Conservation (phyloP, 2,113 vertebrate genomes). For the Dendrocopos noguchii region DNA sequence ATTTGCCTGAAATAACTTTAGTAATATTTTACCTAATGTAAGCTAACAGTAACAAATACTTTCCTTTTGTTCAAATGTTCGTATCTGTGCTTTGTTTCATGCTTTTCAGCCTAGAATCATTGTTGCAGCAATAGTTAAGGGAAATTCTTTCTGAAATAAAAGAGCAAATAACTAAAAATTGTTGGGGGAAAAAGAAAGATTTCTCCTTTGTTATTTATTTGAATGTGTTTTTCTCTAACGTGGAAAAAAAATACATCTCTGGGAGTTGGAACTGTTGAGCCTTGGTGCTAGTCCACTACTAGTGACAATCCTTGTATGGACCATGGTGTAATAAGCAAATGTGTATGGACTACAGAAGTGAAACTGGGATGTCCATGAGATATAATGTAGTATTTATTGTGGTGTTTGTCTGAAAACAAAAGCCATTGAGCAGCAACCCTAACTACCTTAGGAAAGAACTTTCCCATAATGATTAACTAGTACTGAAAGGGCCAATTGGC, state of each 20-base stretch:
- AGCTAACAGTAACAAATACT: neutral
- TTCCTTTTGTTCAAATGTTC: neutral
- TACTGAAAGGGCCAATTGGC: constrained; percentile 37
- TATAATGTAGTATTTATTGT: neutral
- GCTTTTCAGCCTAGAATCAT: neutral
- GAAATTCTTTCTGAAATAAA: neutral
- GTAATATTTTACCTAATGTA: neutral
- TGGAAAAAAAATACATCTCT: neutral
- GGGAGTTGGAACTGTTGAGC: neutral
- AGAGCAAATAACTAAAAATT: neutral
- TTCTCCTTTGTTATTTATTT: neutral
- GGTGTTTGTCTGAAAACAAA: neutral
- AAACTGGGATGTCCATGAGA: neutral
- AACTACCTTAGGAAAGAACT: constrained; percentile 44
- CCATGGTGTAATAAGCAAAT: neutral
- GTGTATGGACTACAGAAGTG: fast-evolving
- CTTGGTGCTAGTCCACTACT: neutral
- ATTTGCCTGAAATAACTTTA: constrained; percentile 1
- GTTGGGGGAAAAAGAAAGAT: neutral
- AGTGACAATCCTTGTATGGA: neutral
- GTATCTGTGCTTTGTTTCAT: neutral
- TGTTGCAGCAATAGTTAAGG: neutral
- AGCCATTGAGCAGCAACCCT: neutral
- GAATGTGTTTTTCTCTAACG: neutral
- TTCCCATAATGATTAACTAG: constrained; percentile 62